Base-by-base conservation (phyloP, 2,888 invertebrate species). In the Tryphoninae sp. region DNA sequence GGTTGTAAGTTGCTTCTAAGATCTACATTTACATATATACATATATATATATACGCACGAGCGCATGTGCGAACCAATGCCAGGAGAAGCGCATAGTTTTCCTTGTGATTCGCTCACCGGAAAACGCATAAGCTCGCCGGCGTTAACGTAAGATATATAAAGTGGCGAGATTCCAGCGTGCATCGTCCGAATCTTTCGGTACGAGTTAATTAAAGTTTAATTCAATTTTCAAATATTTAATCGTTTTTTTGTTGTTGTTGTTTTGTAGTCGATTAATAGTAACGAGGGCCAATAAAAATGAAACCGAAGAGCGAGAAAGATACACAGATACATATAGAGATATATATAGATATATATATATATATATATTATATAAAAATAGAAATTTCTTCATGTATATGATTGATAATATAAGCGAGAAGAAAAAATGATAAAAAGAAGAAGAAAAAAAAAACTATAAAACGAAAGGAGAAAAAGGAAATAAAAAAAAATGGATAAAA, bases 51-150 rank as follows among this genome's bases (percentile, higher is more conserved):
- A 33, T 6, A 33, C 26, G 61, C 55, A 7, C 45, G 19, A 23
- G 81, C 78, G 81, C 81, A 81, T 81, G 81, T 69, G 69, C 78
- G 59, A 11, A 78, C 59, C 51, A 61, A 33, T 51, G 81, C 81
- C 81, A 81, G 65, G 33, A 81, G 65, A 7, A 74, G 58, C 33
- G 75, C 77, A 78, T 81, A 81, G 64, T 59, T 74, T 67, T 59
- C 45, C 26, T 55, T 40, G 49, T 45, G 19, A 55, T 55, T 16
- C 19, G 55, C 6, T 19, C 9, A 4, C 16, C 19, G 55, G 55
- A 55, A 40, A 62, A 58, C 23, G 55, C 55, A 65, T 40, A 69
- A 67, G 53, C 74, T 40, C 55, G 40, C 33, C 6, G 33, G 33
- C 33, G 7, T 33, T 33, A 33, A 33, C 33, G 33, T 33, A 33